Conservation (phyloP, 1,140 invertebrate genomes). For the Zeugodacus cucurbitae region DNA sequence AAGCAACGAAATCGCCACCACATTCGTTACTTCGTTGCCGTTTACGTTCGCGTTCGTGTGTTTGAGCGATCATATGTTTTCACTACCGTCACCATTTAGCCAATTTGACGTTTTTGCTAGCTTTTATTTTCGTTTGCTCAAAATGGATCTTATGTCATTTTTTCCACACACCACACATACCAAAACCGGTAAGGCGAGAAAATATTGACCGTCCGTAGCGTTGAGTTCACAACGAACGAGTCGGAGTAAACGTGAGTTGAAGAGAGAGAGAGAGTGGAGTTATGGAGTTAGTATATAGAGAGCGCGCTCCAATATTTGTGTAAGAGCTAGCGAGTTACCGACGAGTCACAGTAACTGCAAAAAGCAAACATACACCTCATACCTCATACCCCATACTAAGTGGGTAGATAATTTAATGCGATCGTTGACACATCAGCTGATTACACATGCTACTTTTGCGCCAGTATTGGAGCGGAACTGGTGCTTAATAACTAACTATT, state of each 20-base stretch:
- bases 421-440: constrained; percentile 13
- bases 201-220: background rate
- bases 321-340: background rate
- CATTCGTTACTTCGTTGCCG: background rate
- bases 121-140: constrained; percentile 32
- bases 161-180: background rate
- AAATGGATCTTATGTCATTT: constrained; percentile 37
- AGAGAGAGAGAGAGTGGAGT: background rate
- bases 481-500: background rate
- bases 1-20: background rate
- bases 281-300: background rate
- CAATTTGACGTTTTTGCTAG: constrained; percentile 3
- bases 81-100: background rate
- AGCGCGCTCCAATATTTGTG: background rate
- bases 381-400: background rate
- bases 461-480: background rate
- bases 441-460: background rate
- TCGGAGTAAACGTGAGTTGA: no score
- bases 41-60: background rate
- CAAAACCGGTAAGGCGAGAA: constrained; percentile 23
- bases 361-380: constrained; percentile 7
- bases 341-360: background rate
- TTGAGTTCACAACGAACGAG: background rate
- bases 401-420: background rate
- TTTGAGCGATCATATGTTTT: constrained; percentile 31